Evolutionary conservation across 2,113 vertebrate species (phyloP).

Genomic region (Psammodynastes pulverulentus): DNA sequence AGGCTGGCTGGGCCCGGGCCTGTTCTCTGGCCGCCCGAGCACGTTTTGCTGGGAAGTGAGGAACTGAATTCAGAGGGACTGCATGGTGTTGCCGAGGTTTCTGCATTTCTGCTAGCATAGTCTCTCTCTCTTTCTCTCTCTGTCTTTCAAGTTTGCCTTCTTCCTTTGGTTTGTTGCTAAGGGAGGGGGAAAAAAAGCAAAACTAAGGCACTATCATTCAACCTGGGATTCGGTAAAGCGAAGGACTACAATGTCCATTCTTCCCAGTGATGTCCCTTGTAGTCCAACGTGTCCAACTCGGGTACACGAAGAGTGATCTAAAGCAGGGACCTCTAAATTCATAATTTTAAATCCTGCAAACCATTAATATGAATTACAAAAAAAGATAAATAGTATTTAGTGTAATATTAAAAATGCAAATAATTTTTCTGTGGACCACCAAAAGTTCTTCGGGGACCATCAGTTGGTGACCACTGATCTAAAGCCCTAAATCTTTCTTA

Average conservation of each 20-base stretch:
- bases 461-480: background rate
- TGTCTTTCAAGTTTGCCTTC: background rate
- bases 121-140: background rate
- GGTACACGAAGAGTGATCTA: background rate
- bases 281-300: background rate
- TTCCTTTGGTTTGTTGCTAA: background rate
- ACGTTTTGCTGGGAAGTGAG: constrained; percentile 1
- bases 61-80: background rate
- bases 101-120: background rate
- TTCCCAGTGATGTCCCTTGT: background rate
- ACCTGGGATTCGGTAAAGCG: background rate
- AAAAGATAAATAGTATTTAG: too few relatives aligned
- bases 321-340: too few relatives aligned
- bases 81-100: background rate
- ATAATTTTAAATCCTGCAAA: too few relatives aligned
- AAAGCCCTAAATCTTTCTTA: background rate
- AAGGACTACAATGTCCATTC: background rate
- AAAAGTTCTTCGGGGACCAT: too few relatives aligned
- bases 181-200: background rate
- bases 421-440: too few relatives aligned
- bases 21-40: background rate
- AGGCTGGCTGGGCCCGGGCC: background rate
- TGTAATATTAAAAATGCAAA: too few relatives aligned
- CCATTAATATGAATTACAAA: too few relatives aligned
- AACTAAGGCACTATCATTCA: background rate